Percentiles rank a stretch among this genome's conserved stretches.
Conservation (phyloP, 2,797 vertebrate species). For the Cuniculus paca region DNA sequence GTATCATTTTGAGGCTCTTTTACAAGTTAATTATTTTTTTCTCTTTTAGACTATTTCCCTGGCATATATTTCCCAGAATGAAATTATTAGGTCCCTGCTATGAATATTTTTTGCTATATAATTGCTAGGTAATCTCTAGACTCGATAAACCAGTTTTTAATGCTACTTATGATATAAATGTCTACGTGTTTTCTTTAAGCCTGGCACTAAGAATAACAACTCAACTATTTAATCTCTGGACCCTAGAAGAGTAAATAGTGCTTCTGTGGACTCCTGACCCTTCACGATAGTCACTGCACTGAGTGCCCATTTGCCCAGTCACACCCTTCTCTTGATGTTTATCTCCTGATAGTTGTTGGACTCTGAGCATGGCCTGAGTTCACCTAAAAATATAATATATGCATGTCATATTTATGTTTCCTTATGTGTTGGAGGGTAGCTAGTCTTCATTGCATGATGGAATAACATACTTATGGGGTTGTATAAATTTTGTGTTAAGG, state of each 20-base stretch:
- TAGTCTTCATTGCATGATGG: background rate
- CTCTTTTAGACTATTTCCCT: constrained; percentile 42
- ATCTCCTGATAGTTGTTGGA: background rate
- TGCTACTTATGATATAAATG: background rate
- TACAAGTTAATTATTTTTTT: constrained; percentile 46
- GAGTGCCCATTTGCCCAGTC: background rate
- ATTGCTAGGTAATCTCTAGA: constrained; percentile 21
- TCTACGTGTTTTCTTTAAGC: background rate
- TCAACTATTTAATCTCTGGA: background rate
- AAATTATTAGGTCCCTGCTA: constrained; percentile 34
- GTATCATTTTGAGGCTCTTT: constrained; percentile 42
- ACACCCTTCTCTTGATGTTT: background rate
- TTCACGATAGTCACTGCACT: background rate
- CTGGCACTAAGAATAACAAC: background rate
- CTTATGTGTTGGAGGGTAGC: background rate
- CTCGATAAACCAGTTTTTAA: constrained; percentile 6
- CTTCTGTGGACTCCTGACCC: background rate
- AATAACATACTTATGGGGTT: background rate
- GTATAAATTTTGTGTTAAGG: background rate
- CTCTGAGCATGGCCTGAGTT: background rate
- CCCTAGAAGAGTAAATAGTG: background rate
- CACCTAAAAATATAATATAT: background rate
- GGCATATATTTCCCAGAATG: constrained; percentile 21
- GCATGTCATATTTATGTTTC: background rate
- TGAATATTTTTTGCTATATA: constrained; percentile 48